These are phyloP conservation scores for Sycophila texana DNA, from an alignment of 2,888 invertebrate species.

Conservation along the genomic window DNA sequence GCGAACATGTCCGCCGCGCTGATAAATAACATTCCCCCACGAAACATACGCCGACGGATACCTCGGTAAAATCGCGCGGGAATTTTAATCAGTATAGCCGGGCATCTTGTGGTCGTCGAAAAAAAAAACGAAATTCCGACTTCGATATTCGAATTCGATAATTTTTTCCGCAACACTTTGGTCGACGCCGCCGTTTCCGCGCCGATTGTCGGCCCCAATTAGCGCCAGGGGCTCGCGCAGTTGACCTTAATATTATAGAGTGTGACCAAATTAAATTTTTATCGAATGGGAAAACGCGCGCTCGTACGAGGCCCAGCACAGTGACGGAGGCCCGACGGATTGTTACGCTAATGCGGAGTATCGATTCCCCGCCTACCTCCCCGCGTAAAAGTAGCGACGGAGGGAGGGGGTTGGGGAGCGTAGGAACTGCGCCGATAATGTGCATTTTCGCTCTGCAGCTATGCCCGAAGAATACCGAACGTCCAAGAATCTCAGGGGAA, in stretches of 20 bases:
- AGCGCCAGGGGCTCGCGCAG: constrained; percentile 9
- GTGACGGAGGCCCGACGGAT: constrained; percentile 11
- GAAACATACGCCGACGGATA: too few relatives aligned
- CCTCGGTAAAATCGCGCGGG: too few relatives aligned
- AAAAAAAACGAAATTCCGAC: too few relatives aligned
- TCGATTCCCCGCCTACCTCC: not conserved
- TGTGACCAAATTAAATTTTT: constrained; percentile 49
- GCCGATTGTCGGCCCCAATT: constrained; percentile 36
- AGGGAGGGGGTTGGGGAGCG: not conserved
- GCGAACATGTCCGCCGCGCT: too few relatives aligned
- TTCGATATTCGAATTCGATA: not conserved
- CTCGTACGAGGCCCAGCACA: not conserved
- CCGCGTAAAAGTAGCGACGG: not conserved
- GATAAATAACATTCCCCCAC: too few relatives aligned
- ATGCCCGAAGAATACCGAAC: not conserved
- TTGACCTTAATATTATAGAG: constrained; percentile 48
- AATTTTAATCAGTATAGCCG: too few relatives aligned
- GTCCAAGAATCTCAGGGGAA: not conserved
- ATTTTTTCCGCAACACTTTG: constrained; percentile 3
- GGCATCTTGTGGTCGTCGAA: too few relatives aligned
- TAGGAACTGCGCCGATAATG: constrained; percentile 7
- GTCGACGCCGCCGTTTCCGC: not conserved
- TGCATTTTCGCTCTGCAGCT: not conserved
- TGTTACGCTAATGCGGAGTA: constrained; percentile 51
- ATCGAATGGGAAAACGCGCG: constrained; percentile 25